These are phyloP conservation scores for Clusia tigrina DNA, from an alignment of 2,888 invertebrate genomes.

Conservation along the genomic window DNA sequence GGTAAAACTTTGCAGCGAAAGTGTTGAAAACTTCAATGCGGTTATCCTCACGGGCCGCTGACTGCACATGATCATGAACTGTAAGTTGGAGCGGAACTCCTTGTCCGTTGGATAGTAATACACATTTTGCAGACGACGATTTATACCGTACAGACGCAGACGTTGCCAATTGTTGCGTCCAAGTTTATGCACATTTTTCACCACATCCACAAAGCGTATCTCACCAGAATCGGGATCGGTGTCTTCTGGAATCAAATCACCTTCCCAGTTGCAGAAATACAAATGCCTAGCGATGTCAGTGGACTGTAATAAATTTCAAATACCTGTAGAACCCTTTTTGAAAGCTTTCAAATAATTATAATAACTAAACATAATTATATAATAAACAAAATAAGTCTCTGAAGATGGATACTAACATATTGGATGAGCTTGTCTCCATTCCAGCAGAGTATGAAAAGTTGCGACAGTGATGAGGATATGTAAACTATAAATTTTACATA, in stretches of 20 bases:
- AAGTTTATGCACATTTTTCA: neutral
- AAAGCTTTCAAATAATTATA: no score
- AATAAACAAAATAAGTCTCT: no score
- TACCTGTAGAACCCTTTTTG: no score
- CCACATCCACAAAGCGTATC: neutral
- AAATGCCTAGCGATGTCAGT: neutral
- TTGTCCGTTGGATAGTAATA: slow-evolving; percentile 40
- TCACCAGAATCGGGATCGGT: no score
- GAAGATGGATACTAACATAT: slow-evolving; percentile 51
- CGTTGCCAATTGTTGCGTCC: no score
- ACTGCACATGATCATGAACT: slow-evolving; percentile 58
- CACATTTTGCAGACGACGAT: neutral
- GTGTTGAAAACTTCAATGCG: slow-evolving; percentile 60
- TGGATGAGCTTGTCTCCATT: slow-evolving; percentile 62
- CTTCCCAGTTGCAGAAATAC: slow-evolving; percentile 59
- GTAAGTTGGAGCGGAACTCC: slow-evolving; percentile 47
- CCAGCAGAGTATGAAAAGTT: slow-evolving; percentile 60
- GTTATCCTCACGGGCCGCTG: slow-evolving; percentile 59
- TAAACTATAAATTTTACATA: slow-evolving; percentile 60
- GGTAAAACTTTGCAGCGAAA: slow-evolving; percentile 61
- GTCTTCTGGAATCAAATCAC: slow-evolving; percentile 25
- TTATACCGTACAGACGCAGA: no score
- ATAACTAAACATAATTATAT: no score
- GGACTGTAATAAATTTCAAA: neutral
- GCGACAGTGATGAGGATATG: slow-evolving; percentile 58